Evolutionary conservation across 1,140 invertebrate species (phyloP).

Genomic region (Diploscapter pachys): DNA sequence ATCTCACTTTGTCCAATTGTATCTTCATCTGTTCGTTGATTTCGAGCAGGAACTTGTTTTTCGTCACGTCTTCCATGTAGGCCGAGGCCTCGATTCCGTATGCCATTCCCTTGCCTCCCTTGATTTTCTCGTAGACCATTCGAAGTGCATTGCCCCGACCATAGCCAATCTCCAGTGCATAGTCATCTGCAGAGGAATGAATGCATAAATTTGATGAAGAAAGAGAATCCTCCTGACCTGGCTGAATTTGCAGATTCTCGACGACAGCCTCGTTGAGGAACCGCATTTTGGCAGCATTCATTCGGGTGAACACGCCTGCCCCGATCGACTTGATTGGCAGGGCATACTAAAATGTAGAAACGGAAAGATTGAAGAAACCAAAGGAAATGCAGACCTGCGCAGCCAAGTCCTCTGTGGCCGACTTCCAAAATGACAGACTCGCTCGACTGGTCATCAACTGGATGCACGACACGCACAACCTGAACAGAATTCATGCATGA

Average conservation of each 20-base stretch:
- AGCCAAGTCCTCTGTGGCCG: too few relatives aligned
- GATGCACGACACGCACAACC: too few relatives aligned
- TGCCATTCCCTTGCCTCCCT: constrained; percentile 8
- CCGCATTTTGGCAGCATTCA: not conserved
- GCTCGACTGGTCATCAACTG: too few relatives aligned
- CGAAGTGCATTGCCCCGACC: constrained; percentile 32
- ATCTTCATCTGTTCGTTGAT: constrained; percentile 24
- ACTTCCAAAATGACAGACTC: too few relatives aligned
- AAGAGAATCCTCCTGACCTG: not conserved
- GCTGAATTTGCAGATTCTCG: not conserved
- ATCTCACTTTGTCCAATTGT: constrained; percentile 25
- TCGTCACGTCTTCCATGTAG: constrained; percentile 35
- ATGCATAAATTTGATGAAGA: not conserved
- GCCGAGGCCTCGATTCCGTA: constrained; percentile 35
- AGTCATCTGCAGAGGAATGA: constrained; percentile 26
- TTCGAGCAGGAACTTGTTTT: constrained; percentile 35
- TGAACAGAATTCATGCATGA: too few relatives aligned
- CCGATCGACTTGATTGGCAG: constrained; percentile 26
- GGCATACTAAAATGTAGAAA: constrained; percentile 8
- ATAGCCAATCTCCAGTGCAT: constrained; percentile 38
- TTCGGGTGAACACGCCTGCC: not conserved
- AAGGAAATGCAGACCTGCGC: too few relatives aligned
- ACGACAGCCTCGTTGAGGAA: constrained; percentile 12
- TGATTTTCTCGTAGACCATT: constrained; percentile 7
- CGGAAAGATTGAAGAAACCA: too few relatives aligned